Conservation (phyloP, 2,797 vertebrate genomes). For the Ctenopoma multispine region DNA sequence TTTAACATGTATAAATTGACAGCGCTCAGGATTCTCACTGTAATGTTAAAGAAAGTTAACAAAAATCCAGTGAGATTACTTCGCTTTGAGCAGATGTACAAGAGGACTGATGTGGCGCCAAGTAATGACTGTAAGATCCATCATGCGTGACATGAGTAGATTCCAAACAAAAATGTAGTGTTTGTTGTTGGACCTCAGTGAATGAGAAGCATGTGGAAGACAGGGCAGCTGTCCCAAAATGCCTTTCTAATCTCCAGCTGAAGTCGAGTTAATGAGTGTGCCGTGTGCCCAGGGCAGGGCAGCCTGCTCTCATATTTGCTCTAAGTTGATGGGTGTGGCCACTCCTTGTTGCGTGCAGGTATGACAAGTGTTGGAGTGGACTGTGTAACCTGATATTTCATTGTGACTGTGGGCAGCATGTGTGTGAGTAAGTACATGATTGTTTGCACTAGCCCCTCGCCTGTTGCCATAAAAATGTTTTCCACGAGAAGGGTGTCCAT, state of each 20-base stretch:
- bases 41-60: background rate
- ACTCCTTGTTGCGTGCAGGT: conserved; percentile 77
- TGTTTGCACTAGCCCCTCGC: conserved; percentile 58
- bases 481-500: conserved; percentile 72
- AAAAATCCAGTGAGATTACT: background rate
- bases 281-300: conserved; percentile 67
- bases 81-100: conserved; percentile 4
- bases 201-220: conserved; percentile 62
- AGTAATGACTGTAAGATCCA: background rate
- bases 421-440: conserved; percentile 35
- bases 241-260: conserved; percentile 77
- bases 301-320: conserved; percentile 63
- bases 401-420: conserved; percentile 56
- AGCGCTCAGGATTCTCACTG: background rate
- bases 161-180: conserved; percentile 35
- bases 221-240: conserved; percentile 77
- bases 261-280: conserved; percentile 74
- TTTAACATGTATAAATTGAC: background rate
- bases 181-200: conserved; percentile 51
- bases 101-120: background rate
- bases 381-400: conserved; percentile 72
- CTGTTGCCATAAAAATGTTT: conserved; percentile 76
- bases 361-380: conserved; percentile 74
- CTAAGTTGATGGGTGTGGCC: conserved; percentile 66
- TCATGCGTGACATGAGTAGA: conserved; percentile 22